Percentiles rank a stretch among this genome's conserved stretches.
Evolutionary conservation across 2,797 vertebrate species (phyloP).

Genomic region (Anisognathus igniventris): DNA sequence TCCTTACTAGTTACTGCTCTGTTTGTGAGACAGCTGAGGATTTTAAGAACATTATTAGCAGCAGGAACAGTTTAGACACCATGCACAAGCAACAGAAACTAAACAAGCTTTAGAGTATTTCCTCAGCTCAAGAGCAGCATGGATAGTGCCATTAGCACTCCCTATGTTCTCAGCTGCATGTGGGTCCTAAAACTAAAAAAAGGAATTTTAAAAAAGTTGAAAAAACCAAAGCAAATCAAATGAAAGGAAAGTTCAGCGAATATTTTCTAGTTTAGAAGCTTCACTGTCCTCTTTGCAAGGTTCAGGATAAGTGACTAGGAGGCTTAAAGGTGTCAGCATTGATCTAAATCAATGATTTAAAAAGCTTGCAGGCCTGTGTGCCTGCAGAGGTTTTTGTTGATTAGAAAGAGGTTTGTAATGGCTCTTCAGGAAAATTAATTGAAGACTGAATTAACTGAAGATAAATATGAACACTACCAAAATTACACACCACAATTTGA

Average conservation of each 20-base stretch:
- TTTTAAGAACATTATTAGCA: neutral
- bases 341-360: neutral
- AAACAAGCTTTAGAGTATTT: neutral
- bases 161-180: neutral
- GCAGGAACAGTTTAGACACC: neutral
- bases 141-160: neutral
- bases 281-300: neutral
- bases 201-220: neutral
- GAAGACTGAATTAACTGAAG: neutral
- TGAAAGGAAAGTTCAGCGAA: accelerated
- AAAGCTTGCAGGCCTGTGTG: neutral
- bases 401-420: neutral
- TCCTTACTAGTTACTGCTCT: neutral
- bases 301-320: neutral
- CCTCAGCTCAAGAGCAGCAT: neutral
- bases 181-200: neutral
- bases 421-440: neutral
- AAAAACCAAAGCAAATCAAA: neutral
- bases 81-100: neutral
- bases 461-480: neutral
- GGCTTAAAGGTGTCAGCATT: neutral
- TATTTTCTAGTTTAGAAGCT: neutral
- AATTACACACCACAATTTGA: neutral
- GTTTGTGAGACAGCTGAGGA: neutral
- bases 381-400: neutral